phyloP scores from a whole-genome alignment of 2,888 invertebrate genomes.

The Bombyx huttoni region DNA sequence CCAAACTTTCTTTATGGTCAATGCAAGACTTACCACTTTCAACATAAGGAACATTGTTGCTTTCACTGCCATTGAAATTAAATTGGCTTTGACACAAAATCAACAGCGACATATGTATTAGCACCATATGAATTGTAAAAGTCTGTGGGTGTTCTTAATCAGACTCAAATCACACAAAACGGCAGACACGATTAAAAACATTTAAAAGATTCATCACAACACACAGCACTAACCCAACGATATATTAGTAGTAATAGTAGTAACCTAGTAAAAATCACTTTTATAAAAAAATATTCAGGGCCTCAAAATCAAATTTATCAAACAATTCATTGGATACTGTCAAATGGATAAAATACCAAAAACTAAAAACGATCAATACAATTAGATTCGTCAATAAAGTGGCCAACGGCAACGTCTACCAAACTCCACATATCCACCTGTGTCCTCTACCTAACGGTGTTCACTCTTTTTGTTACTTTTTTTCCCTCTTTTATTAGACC shows the following conservation, averaged over 20 bases:
- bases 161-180: constrained; percentile 25
- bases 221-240: too few species aligned
- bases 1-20: constrained; percentile 12
- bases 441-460: constrained; percentile 29
- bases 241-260: too few species aligned
- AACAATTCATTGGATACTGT: not conserved
- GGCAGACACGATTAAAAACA: too few species aligned
- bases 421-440: constrained; percentile 16
- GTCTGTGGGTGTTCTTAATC: constrained; percentile 65
- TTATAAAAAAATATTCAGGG: too few species aligned
- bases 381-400: not conserved
- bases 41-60: constrained; percentile 37
- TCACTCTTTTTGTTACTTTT: constrained; percentile 25
- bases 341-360: not conserved
- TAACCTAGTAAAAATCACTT: too few species aligned
- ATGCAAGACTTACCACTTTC: constrained; percentile 19
- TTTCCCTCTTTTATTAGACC: constrained; percentile 26
- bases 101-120: constrained; percentile 56
- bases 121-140: constrained; percentile 52
- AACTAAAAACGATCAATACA: not conserved
- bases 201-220: too few species aligned
- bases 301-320: not conserved
- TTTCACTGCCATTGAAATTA: constrained; percentile 22
- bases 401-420: not conserved
- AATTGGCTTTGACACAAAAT: constrained; percentile 44